Conservation (phyloP, 2,888 invertebrate species). For the Caenorhabditis uteleia region DNA sequence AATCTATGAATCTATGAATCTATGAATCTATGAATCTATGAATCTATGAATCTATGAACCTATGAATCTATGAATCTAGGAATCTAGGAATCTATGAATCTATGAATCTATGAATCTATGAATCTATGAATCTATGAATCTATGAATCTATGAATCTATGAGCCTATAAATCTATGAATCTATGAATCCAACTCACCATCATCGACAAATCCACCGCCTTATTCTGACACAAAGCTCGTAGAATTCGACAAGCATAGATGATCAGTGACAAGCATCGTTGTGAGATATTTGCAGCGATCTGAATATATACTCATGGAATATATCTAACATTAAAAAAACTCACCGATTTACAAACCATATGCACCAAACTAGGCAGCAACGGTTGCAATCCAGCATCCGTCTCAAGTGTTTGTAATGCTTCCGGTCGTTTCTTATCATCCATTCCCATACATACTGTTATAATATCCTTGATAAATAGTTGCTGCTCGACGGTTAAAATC, state of each 20-base stretch:
- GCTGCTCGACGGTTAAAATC: constrained; percentile 45
- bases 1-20: too few species aligned
- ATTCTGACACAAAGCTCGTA: constrained; percentile 38
- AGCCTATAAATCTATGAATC: too few species aligned
- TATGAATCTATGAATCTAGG: too few species aligned
- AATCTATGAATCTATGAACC: too few species aligned
- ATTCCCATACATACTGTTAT: constrained; percentile 50
- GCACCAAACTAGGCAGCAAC: constrained; percentile 3
- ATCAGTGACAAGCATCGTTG: constrained; percentile 47
- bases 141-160: too few species aligned
- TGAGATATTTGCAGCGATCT: constrained; percentile 36
- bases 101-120: too few species aligned
- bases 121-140: neutral
- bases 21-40: neutral
- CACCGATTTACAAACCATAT: constrained; percentile 11
- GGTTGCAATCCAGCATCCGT: constrained; percentile 47
- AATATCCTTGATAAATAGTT: constrained; percentile 49
- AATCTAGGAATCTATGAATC: too few species aligned
- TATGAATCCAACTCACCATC: constrained; percentile 23
- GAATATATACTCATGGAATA: too few species aligned
- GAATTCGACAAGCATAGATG: constrained; percentile 48
- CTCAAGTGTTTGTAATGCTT: constrained; percentile 47
- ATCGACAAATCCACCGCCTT: constrained; percentile 39
- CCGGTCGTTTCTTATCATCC: constrained; percentile 39
- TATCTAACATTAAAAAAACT: neutral